A percentile compares a stretch with the other conserved stretches of the same genome.
Evolutionary conservation across 2,888 invertebrate genomes (phyloP).

Genomic region (Eilema caniola): DNA sequence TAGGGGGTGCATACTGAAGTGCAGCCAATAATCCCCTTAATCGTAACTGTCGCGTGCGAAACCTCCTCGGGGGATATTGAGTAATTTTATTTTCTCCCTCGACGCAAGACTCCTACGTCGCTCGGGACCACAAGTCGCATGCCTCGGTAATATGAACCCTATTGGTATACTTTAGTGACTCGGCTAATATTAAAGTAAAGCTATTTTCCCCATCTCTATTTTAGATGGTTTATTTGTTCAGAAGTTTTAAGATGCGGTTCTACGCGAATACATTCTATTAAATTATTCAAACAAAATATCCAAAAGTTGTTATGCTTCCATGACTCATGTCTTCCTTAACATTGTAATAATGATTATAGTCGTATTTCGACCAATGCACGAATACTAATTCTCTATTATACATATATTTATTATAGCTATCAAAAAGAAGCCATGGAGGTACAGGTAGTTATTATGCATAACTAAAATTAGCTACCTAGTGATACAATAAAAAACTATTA

Average conservation of each 20-base stretch:
- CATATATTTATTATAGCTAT: neutral
- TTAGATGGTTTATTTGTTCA: constrained; percentile 28
- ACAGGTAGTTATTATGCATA: neutral
- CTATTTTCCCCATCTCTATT: constrained; percentile 34
- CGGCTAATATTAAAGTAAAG: constrained; percentile 43
- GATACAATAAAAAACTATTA: neutral
- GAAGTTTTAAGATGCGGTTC: constrained; percentile 11
- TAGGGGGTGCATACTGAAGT: constrained; percentile 81
- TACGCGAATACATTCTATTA: neutral
- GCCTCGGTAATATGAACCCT: constrained; percentile 62
- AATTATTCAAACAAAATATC: neutral
- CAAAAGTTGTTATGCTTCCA: neutral
- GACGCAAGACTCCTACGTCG: constrained; percentile 46
- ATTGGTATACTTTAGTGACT: constrained; percentile 46
- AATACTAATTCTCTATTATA: neutral
- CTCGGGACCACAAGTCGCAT: constrained; percentile 62
- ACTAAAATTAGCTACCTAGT: neutral
- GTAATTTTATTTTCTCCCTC: constrained; percentile 74
- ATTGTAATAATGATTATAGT: neutral
- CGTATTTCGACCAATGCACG: neutral
- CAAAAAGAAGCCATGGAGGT: neutral
- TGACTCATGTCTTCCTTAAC: neutral
- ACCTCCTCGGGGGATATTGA: constrained; percentile 66
- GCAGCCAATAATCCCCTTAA: constrained; percentile 80
- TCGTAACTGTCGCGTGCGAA: constrained; percentile 74